phyloP scores from a whole-genome alignment of 2,113 vertebrate species.

The Phylloscopus whistleri region DNA sequence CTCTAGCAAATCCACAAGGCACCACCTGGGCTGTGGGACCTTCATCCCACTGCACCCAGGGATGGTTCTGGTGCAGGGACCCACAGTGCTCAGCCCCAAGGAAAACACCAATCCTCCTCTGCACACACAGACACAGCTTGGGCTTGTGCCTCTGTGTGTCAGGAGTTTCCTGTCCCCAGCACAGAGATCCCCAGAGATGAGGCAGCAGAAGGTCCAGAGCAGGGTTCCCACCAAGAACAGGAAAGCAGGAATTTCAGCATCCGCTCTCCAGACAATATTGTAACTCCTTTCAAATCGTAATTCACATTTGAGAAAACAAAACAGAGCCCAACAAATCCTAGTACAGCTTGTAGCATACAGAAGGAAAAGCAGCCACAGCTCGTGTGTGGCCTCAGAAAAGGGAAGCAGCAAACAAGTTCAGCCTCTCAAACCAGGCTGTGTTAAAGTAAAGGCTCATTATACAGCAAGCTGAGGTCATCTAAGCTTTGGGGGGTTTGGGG shows the following conservation, averaged over 20 bases:
- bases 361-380: background rate
- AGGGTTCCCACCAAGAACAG: background rate
- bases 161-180: background rate
- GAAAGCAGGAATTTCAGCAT: background rate
- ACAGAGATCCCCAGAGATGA: background rate
- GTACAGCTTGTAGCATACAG: rapidly evolving
- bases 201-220: background rate
- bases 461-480: background rate
- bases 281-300: background rate
- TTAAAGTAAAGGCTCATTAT: rapidly evolving
- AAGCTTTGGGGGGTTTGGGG: rapidly evolving
- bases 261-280: background rate
- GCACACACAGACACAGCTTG: background rate
- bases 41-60: background rate
- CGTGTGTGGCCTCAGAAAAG: rapidly evolving
- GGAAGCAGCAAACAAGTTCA: background rate
- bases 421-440: too few species aligned
- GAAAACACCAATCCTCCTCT: background rate
- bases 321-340: background rate
- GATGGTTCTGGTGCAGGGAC: rapidly evolving
- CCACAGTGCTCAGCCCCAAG: rapidly evolving
- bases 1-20: background rate
- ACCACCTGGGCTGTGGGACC: background rate
- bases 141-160: background rate
- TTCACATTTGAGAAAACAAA: background rate